Percentiles rank a stretch among this genome's conserved stretches.
Conservation (phyloP, 2,888 invertebrate genomes). For the Calliscelio sp. region DNA sequence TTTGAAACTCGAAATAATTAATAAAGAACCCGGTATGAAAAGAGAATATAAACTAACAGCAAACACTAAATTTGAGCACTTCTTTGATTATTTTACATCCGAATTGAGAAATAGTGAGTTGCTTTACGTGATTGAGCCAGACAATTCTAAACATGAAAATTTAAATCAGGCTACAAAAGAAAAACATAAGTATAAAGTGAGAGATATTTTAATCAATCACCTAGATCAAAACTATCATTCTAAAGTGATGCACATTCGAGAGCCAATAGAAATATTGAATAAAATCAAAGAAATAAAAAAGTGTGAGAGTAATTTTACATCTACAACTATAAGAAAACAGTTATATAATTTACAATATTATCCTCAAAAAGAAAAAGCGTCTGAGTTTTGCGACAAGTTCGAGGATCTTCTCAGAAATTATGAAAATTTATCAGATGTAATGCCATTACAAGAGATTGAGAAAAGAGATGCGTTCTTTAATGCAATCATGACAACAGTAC, state of each 20-base stretch:
- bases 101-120: not conserved
- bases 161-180: conserved; percentile 25
- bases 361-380: conserved; percentile 59
- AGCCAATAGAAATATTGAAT: conserved; percentile 68
- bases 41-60: not conserved
- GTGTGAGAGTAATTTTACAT: conserved; percentile 68
- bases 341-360: conserved; percentile 66
- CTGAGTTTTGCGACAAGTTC: conserved; percentile 66
- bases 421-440: conserved; percentile 9
- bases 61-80: conserved; percentile 2
- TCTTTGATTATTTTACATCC: conserved; percentile 1
- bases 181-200: conserved; percentile 69
- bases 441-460: conserved; percentile 63
- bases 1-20: not conserved
- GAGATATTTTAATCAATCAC: conserved; percentile 72
- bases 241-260: conserved; percentile 63
- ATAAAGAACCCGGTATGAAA: not conserved
- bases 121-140: not conserved
- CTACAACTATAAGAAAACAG: conserved; percentile 58
- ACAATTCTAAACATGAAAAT: not conserved
- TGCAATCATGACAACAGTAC: conserved; percentile 26
- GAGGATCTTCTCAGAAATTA: conserved; percentile 62
- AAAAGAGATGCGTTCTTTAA: conserved; percentile 64
- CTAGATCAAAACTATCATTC: conserved; percentile 69
- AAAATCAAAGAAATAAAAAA: conserved; percentile 69